A percentile compares a stretch with the other conserved stretches of the same genome.
Conservation (phyloP, 2,113 vertebrate species). For the Peucedramus taeniatus region DNA sequence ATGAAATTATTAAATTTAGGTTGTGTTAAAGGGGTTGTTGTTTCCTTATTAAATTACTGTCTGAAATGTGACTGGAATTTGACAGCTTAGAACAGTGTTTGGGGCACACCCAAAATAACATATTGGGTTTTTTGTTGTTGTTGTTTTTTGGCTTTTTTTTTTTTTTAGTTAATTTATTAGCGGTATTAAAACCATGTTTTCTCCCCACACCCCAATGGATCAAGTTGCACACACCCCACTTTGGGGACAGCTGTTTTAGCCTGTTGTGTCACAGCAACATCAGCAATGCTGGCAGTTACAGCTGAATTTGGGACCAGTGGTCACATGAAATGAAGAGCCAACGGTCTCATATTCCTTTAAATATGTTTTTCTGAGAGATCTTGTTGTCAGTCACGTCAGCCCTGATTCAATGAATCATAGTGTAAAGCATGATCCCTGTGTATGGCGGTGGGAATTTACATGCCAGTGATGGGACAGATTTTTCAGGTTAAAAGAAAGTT, state of each 20-base stretch:
- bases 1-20: not conserved
- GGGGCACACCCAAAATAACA: not conserved
- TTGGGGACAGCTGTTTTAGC: accelerated
- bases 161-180: not conserved
- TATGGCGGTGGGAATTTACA: not conserved
- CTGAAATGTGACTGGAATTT: not conserved
- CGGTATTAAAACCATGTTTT: not conserved
- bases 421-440: not conserved
- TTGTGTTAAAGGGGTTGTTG: not conserved
- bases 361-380: not conserved
- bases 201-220: not conserved
- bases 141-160: not conserved
- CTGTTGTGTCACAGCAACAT: not conserved
- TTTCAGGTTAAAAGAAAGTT: not conserved
- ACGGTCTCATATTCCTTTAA: not conserved
- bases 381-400: not conserved
- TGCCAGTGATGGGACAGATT: not conserved
- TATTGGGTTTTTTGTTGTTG: not conserved
- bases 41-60: not conserved
- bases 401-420: not conserved
- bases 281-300: not conserved
- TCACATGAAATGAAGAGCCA: not conserved
- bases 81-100: not conserved
- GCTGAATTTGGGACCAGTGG: not conserved
- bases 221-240: not conserved